Evolutionary conservation across 2,113 vertebrate species (phyloP).

Genomic region (Excalfactoria chinensis): DNA sequence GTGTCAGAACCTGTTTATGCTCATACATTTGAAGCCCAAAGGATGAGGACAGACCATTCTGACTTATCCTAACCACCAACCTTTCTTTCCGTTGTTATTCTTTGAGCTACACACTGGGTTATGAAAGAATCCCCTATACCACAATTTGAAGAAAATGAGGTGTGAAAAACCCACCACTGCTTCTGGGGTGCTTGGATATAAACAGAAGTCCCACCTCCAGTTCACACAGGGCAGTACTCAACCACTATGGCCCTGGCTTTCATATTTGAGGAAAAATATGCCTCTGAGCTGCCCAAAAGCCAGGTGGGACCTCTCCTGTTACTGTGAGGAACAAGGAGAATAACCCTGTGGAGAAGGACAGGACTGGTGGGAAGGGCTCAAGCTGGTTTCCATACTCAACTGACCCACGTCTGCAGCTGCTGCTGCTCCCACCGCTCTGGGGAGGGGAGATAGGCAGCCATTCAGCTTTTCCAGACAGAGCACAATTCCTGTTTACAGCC

Average conservation of each 20-base stretch:
- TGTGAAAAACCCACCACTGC: background rate
- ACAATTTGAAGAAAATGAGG: background rate
- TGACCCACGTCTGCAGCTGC: conserved; percentile 49
- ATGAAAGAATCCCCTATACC: background rate
- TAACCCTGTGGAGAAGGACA: background rate
- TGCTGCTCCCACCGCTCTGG: conserved; percentile 32
- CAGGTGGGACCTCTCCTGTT: background rate
- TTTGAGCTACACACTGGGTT: background rate
- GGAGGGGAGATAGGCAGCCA: conserved; percentile 52
- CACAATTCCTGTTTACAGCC: conserved; percentile 67
- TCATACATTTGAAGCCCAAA: background rate
- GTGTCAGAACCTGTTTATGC: background rate
- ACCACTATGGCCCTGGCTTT: background rate
- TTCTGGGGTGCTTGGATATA: background rate
- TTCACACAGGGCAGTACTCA: background rate
- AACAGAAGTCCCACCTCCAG: background rate
- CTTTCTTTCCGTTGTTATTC: background rate
- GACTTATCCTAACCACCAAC: background rate
- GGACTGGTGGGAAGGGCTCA: background rate
- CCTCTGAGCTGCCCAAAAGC: background rate
- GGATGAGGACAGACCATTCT: accelerated
- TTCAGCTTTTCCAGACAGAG: conserved; percentile 68
- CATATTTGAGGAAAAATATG: background rate
- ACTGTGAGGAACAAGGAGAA: background rate
- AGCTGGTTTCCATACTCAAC: conserved; percentile 28